Base-by-base conservation (phyloP, 2,888 invertebrate genomes). In the Chaitophorus viminalis region DNA sequence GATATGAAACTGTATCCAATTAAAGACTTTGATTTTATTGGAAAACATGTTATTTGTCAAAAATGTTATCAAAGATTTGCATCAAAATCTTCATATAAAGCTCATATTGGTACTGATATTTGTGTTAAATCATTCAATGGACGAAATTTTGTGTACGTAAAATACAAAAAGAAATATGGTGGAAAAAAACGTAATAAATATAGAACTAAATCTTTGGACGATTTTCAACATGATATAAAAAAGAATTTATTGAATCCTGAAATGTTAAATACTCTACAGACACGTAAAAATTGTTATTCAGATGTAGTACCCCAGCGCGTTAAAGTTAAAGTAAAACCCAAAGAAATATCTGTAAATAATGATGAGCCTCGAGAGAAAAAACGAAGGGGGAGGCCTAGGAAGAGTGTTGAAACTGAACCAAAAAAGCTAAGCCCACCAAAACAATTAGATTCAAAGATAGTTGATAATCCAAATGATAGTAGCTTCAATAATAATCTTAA, bases 41-140 rank as follows among this genome's bases (percentile, higher is more conserved):
- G 87, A n/a, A 65, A 87, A 74, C 54, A 87, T 75, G 87, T 87
- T 78, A 81, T 87, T 65, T 87, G 87, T 74, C 87, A 75, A 87
- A 87, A 87, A 70, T 87, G 87, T 75, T 87, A 74, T 39, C 81
- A 87, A 75, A 87, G 33, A 9, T 87, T 87, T 87, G 87, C 75
- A 65, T 87, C 87, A 11, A 87, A 74, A 87, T 39, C 65, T 18
- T 87, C 87, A 60, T 87, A 81, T 46, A 79, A 52, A 36, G 87
- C 81, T 39, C 87, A 87, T 65, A 31, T 87, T 74, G 74, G 72
- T 46, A 87, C 87, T 17, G 54, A 31, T 74, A 81, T 87, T 60
- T 87, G 87, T 75, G 52, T 60, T 60, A 87, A 65, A 81, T 74
- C 79, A 14, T 74, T n/a, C 6, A 81, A 81, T 60, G 87, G 81